Evolutionary conservation across 2,888 invertebrate species (phyloP), one percentile per base, ranked within the genome.

Genomic region (Drosophila infuscata): DNA sequence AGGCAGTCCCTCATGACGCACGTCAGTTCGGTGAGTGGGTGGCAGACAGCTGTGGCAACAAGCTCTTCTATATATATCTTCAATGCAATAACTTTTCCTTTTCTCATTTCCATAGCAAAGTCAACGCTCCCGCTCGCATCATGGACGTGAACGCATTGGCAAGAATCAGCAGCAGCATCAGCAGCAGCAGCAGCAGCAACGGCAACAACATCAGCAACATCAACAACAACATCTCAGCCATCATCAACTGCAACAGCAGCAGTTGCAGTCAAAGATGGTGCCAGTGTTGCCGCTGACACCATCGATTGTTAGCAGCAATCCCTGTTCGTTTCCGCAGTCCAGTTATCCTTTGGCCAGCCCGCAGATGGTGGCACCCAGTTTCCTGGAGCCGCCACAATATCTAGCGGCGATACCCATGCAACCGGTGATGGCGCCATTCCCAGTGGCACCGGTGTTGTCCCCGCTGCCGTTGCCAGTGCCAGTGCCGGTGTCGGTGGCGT

Each of bases 371-470:
- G 52, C 86, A 3, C 87, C 93, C 36, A 91, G 92, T 6, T 94
- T 94, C 68, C 79, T 94, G 59, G 94, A 94, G 76, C 92, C 93
- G 0, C 91, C 94, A 0, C 95, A 95, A 81, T 95, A 94, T 81
- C 92, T 95, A 43, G 92, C 95, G 4, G 94, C 95, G 20, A 94
- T 95, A 74, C 94, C 95, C 35, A 93, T 95, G 73, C 95, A 95
- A 77, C 94, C 95, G 2, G 93, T 95, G 12, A 94, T 95, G 54
- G 93, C 94, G 1, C 92, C 93, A 25, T 95, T 94, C 84, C 89
- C 94, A 1, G 90, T 94, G 36, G 92, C 94, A 71, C 94, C 95
- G 3, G 93, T 95, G 6, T 93, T 95, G 49, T 93, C 94, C 3
- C 92, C 93, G 35, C 94, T 94, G 86, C 88, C 94, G 30, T 94